phyloP scores from a whole-genome alignment of 2,113 vertebrate species.

The Paramisgurnus dabryanus region DNA sequence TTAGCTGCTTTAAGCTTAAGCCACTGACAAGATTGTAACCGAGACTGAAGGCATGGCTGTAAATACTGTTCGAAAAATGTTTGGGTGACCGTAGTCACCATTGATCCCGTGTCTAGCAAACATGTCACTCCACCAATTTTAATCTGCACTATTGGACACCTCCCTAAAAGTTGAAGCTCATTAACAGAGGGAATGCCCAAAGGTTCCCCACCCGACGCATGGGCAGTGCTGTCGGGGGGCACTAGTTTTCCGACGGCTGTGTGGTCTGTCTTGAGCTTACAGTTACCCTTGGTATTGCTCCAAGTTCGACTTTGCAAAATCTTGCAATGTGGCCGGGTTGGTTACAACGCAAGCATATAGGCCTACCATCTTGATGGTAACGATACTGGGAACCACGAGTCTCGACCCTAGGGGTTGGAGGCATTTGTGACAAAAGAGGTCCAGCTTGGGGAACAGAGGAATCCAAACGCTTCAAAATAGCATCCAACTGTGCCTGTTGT shows the following conservation, averaged over 20 bases:
- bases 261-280: not conserved
- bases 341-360: not conserved
- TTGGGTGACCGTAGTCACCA: not conserved
- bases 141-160: not conserved
- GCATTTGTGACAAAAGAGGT: too few species aligned
- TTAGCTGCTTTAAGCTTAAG: constrained; percentile 6
- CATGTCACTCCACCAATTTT: not conserved
- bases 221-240: not conserved
- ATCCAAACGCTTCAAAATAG: too few species aligned
- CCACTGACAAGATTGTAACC: not conserved
- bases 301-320: not conserved
- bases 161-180: not conserved
- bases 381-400: not conserved
- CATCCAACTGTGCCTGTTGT: too few species aligned
- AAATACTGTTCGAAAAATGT: not conserved
- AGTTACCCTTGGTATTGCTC: not conserved
- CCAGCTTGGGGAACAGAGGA: too few species aligned
- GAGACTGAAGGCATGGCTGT: not conserved
- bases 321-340: not conserved
- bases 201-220: not conserved
- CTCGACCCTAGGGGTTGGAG: not conserved
- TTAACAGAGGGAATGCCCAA: not conserved
- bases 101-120: not conserved
- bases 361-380: not conserved
- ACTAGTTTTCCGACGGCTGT: not conserved